phyloP scores from a whole-genome alignment of 1,140 invertebrate species.

The Drosophila ercepeae region DNA sequence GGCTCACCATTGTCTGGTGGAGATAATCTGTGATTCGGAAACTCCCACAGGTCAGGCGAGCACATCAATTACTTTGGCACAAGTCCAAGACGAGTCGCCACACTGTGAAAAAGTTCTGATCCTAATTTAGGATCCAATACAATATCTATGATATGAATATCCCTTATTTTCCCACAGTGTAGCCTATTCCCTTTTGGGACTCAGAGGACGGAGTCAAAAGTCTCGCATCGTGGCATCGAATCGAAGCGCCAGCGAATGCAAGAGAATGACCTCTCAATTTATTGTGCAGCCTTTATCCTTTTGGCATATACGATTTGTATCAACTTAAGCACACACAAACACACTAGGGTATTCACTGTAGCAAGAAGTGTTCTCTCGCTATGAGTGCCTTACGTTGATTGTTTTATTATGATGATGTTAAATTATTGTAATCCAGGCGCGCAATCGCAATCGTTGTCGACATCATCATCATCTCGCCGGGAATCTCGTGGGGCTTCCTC shows the following conservation, averaged over 20 bases:
- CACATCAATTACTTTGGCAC: constrained; percentile 83
- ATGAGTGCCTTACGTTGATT: constrained; percentile 80
- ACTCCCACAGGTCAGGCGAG: constrained; percentile 83
- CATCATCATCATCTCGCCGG: constrained; percentile 71
- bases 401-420: constrained; percentile 84
- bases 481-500: constrained; percentile 18
- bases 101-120: constrained; percentile 12
- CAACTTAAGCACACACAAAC: constrained; percentile 63
- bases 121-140: not conserved
- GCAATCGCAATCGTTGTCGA: constrained; percentile 83
- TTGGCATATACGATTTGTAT: constrained; percentile 80
- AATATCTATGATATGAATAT: not conserved
- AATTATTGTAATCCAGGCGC: constrained; percentile 83
- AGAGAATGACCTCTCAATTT: constrained; percentile 84
- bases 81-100: constrained; percentile 51
- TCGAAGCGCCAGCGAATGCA: constrained; percentile 55
- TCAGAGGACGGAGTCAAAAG: constrained; percentile 29
- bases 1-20: constrained; percentile 78
- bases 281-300: constrained; percentile 80
- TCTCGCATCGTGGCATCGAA: constrained; percentile 35
- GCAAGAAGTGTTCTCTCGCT: constrained; percentile 13
- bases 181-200: not conserved
- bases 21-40: constrained; percentile 84
- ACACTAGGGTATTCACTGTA: not conserved
- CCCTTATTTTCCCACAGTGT: not conserved